Base-by-base conservation (phyloP, 1,140 invertebrate species). In the Drosophila orosa region DNA sequence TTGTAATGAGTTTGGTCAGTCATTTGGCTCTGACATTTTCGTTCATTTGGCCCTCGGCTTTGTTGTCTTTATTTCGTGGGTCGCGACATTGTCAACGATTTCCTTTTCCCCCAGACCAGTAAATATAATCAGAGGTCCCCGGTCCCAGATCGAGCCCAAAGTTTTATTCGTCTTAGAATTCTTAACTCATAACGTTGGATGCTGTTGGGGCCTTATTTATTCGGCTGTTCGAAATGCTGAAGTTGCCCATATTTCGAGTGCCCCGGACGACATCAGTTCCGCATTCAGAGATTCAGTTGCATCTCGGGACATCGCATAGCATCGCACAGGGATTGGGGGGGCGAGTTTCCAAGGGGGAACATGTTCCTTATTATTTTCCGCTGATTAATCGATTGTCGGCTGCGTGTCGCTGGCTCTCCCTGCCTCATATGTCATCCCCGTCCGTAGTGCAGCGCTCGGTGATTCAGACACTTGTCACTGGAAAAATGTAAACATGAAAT, bases 401-500 rank as follows among this genome's bases (percentile, higher is more conserved):
- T 89, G 83, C 81, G 60, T 87, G 83, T 87, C 83, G 76, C 84
- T 87, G 73, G 76, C 67, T 87, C 67, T 86, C 79, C 71, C 67
- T 83, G 83, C 75, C 76, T 79, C 68, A 86, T 86, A 86, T 79
- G 83, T 86, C 83, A 87, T 87, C 79, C 83, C 39, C 47, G 67
- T 66, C 73, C 76, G 42, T 39, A 52, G 55, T 76, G 48, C 73
- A 48, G 58, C 67, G 79, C 63, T 74, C 72, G 72, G 80, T 87
- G 83, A 87, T 89, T 87, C 83, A 87, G 83, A 84, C 84, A 87
- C 83, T 87, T 87, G 83, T 87, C 83, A 87, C 83, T 87, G 83
- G 76, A 89, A 84, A 87, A 87, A 87, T 87, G 84, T 89, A 89
- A 89, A 87, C 84, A 87, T 84, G 83, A 87, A 87, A 87, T 89